phyloP scores from a whole-genome alignment of 2,797 vertebrate genomes.

The Distichodus sexfasciatus region DNA sequence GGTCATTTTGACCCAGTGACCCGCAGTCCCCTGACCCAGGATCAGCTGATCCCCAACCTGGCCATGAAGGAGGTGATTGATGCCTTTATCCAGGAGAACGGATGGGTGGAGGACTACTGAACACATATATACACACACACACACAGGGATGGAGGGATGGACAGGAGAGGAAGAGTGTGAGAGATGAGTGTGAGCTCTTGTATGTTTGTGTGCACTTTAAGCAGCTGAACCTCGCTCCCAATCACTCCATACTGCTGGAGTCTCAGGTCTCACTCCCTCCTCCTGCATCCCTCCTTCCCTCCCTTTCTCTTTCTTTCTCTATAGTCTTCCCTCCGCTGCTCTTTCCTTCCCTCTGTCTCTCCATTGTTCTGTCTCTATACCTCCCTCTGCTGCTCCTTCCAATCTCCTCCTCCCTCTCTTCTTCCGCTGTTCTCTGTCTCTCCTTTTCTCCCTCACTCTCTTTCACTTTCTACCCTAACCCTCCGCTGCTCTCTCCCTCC shows the following conservation, averaged over 20 bases:
- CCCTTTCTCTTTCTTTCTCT: background rate
- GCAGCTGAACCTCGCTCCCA: constrained; percentile 23
- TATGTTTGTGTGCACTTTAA: constrained; percentile 49
- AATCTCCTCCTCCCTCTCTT: background rate
- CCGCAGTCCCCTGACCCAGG: constrained; percentile 93
- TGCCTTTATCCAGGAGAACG: constrained; percentile 95
- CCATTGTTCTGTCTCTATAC: background rate
- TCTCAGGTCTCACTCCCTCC: constrained; percentile 28
- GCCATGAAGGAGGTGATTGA: constrained; percentile 99
- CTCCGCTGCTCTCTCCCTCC: too few species aligned
- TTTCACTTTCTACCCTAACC: too few species aligned
- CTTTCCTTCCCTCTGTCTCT: background rate
- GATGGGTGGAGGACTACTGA: constrained; percentile 99
- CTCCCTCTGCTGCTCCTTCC: background rate
- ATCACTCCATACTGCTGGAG: constrained; percentile 24
- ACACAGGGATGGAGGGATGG: constrained; percentile 7
- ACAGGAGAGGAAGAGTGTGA: constrained; percentile 13
- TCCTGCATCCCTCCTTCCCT: background rate
- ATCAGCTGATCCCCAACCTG: constrained; percentile 97
- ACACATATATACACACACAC: constrained; percentile 1
- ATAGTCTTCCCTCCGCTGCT: background rate
- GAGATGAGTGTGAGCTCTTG: constrained; percentile 17
- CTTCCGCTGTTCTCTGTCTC: too few species aligned
- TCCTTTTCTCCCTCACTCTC: too few species aligned
- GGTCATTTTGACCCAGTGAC: constrained; percentile 97